Conservation (phyloP, 2,888 invertebrate species). For the Dasysyrphus tricinctus region DNA sequence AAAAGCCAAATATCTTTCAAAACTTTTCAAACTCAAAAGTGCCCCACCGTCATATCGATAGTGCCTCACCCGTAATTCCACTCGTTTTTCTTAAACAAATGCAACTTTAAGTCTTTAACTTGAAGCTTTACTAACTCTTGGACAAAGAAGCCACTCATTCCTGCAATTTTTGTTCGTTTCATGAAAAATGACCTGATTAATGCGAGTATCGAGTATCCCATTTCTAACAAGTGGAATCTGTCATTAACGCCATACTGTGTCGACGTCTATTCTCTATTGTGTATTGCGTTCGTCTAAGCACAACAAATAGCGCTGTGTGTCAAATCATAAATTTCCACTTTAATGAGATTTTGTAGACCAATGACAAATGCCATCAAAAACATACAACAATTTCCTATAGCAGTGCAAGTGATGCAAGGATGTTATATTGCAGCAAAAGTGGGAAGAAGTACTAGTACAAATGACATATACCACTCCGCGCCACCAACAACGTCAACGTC, state of each 20-base stretch:
- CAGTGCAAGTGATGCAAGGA: background rate
- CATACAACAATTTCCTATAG: constrained; percentile 1
- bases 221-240: background rate
- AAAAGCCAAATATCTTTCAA: too few relatives aligned
- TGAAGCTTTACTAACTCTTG: too few relatives aligned
- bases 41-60: too few relatives aligned
- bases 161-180: too few relatives aligned
- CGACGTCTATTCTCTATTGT: background rate
- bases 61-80: too few relatives aligned
- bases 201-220: too few relatives aligned
- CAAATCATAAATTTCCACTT: constrained; percentile 37
- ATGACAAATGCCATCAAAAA: constrained; percentile 13
- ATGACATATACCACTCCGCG: background rate
- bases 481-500: background rate
- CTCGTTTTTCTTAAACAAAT: too few relatives aligned
- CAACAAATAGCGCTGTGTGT: background rate
- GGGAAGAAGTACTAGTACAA: background rate
- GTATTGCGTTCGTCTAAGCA: background rate
- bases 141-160: too few relatives aligned
- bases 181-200: too few relatives aligned
- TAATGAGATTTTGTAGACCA: constrained; percentile 36
- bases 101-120: too few relatives aligned
- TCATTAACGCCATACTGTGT: background rate
- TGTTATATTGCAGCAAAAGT: background rate
- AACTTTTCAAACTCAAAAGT: too few relatives aligned